Percentiles rank a stretch among this genome's conserved stretches.
Evolutionary conservation across 2,113 vertebrate species (phyloP).

Genomic region (Urocynchramus pylzowi): DNA sequence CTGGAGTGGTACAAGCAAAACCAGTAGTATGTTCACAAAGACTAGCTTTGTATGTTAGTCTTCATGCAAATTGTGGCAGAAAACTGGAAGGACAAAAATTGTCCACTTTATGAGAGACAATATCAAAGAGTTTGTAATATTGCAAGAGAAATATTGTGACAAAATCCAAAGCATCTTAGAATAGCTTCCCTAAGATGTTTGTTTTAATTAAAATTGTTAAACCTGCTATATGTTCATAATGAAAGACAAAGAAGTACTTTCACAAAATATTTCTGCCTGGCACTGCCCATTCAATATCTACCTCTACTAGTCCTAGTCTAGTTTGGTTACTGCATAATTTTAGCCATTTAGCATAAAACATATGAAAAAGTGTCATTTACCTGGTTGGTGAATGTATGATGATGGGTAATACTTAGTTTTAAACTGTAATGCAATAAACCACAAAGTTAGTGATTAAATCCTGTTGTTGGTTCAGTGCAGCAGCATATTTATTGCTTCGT

Average conservation of each 20-base stretch:
- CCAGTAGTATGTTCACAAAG: background rate
- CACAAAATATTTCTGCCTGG: constrained; percentile 41
- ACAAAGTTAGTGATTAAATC: background rate
- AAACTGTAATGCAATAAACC: constrained; percentile 61
- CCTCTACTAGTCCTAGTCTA: constrained; percentile 51
- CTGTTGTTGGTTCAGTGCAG: constrained; percentile 30
- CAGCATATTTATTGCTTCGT: constrained; percentile 36
- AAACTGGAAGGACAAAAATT: background rate
- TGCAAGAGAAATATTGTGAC: background rate
- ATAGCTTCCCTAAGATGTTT: background rate
- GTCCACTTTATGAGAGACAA: background rate
- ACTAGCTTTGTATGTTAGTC: background rate
- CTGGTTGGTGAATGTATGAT: background rate
- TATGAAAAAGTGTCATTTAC: background rate
- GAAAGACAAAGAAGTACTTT: background rate
- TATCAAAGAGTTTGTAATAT: background rate
- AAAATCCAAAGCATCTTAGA: constrained; percentile 28
- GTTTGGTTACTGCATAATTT: constrained; percentile 13
- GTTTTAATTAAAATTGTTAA: background rate
- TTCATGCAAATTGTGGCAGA: background rate
- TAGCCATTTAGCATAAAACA: constrained; percentile 12
- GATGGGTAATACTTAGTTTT: constrained; percentile 9
- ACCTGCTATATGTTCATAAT: background rate
- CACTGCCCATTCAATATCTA: constrained; percentile 57
- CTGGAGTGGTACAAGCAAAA: background rate